Evolutionary conservation across 2,113 vertebrate species (phyloP), one percentile per base, ranked within the genome.

Genomic region (Microcebus jonahi): DNA sequence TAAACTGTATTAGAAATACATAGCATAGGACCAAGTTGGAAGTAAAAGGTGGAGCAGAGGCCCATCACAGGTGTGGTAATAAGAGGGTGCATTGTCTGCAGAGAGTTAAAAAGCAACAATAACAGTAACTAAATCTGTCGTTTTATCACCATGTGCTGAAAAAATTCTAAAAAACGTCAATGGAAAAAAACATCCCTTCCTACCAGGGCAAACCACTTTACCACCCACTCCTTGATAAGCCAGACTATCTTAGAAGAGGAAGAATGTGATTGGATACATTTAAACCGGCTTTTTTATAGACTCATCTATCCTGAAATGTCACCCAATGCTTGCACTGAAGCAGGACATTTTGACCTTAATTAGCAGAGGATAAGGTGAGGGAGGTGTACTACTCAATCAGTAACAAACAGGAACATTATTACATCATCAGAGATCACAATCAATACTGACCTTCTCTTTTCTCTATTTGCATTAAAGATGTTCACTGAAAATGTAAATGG

Each of bases 391-490:
- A 57, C 82, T 95, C 71, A 79, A 67, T 89, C 63, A 96, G 63
- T 67, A 79, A 77, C 39, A 83, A 93, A 73, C 12, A 96, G 55
- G 17, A 83, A 91, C 86, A 91, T 95, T 63, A 91, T 88, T 94
- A 79, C 48, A 29, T 3, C 45, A 79, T 61, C 68, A 73, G 73
- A 94, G 91, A 79, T 87, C 39, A 48, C 20, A n/a, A 53, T 91
- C 95, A 80, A 91, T 92, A 71, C 21, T 48, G 55, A 89, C 61
- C 92, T 88, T 84, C n/a, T 94, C 21, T n/a, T 71, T 82, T 90
- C 80, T 88, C 67, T 91, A 34, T 68, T 36, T 88, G 36, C 39
- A 50, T 67, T 88, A 68, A 88, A 79, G 79, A 84, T 80, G 63
- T 91, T 86, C 57, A 55, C 85, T 86, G 65, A 70, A 90, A 79